phyloP scores from a whole-genome alignment of 2,888 invertebrate genomes.

The Lithosia quadra region DNA sequence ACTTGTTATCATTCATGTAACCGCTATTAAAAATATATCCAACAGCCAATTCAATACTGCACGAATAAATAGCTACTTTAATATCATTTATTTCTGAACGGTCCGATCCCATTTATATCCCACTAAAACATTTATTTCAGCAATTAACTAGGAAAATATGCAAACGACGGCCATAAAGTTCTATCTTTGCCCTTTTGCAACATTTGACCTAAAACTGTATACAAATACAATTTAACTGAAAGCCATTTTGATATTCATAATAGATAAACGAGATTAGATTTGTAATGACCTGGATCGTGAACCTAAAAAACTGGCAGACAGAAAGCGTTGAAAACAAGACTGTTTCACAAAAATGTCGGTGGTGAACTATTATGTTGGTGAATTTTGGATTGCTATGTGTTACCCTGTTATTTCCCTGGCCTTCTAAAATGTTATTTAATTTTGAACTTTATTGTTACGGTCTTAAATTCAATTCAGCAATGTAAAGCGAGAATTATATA shows the following conservation, averaged over 20 bases:
- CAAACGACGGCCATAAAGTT: constrained; percentile 40
- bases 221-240: constrained; percentile 37
- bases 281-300: constrained; percentile 25
- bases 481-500: no score
- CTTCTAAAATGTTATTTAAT: no score
- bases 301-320: not conserved
- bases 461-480: no score
- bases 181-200: constrained; percentile 23
- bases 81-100: constrained; percentile 26
- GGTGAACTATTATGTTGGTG: no score
- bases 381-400: no score
- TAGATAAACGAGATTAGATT: constrained; percentile 31
- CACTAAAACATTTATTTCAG: constrained; percentile 38
- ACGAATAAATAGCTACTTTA: constrained; percentile 22
- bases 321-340: no score
- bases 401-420: no score
- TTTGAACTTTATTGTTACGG: no score
- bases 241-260: constrained; percentile 33
- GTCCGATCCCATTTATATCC: constrained; percentile 30
- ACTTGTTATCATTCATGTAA: not conserved
- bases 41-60: not conserved
- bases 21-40: not conserved
- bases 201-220: constrained; percentile 17
- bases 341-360: no score
- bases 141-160: constrained; percentile 46